These are phyloP conservation scores for Lethenteron reissneri DNA, from an alignment of 2,113 vertebrate genomes.

Conservation along the genomic window DNA sequence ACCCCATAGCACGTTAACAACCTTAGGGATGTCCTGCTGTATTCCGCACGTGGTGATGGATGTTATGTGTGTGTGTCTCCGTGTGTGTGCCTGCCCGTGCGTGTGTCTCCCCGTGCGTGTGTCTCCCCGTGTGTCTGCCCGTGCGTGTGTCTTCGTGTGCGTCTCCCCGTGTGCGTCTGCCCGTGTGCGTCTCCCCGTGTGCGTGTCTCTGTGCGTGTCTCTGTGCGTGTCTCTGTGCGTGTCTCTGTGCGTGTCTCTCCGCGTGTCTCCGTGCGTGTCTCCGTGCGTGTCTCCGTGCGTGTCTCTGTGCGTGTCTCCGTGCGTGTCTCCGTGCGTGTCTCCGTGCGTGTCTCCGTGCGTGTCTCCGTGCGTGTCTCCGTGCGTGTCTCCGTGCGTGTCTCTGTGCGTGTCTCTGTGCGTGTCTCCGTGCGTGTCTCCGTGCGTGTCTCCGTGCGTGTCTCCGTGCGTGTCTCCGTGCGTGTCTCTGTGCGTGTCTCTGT, in stretches of 20 bases:
- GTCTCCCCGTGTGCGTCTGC: neutral
- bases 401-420: neutral
- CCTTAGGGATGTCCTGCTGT: too few relatives aligned
- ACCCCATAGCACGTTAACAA: too few relatives aligned
- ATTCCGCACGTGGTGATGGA: too few relatives aligned
- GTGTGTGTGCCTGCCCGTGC: too few relatives aligned
- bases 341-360: neutral
- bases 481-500: neutral
- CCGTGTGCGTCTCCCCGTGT: too few relatives aligned
- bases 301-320: neutral
- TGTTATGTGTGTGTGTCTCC: too few relatives aligned
- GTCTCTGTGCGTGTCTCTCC: neutral
- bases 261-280: neutral
- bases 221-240: neutral
- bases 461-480: neutral
- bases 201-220: too few relatives aligned
- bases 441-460: too few relatives aligned
- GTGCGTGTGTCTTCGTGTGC: too few relatives aligned
- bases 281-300: neutral
- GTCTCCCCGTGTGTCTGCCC: neutral
- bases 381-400: neutral
- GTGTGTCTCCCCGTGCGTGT: too few relatives aligned
- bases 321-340: neutral
- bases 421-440: neutral
- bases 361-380: neutral